Evolutionary conservation across 2,888 invertebrate genomes (phyloP), one percentile per base, ranked within the genome.

Genomic region (Dendrolimus pini): DNA sequence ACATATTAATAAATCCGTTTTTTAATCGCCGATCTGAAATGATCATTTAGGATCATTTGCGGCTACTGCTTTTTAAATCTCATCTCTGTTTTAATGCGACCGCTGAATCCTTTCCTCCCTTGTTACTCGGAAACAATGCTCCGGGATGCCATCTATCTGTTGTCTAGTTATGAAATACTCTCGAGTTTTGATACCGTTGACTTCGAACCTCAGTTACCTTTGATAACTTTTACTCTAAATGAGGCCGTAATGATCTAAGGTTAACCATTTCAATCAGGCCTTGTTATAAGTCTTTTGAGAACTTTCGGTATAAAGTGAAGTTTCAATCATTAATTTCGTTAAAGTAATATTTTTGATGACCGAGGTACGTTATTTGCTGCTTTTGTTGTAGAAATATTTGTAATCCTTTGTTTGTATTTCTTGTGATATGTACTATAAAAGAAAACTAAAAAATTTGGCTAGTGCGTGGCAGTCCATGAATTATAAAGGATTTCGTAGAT

Each of bases 1-100:
- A 30, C 30, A 30, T 30, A 30, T 30, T 30, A 30, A 30, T 30
- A 30, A 30, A 3, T 30, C 30, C 30, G 30, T 69, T 65, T 64
- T 67, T 57, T 55, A 13, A 60, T 65, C 78, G 85, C 81, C 65
- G 75, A 81, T 83, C 74, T 80, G 72, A 65, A 58, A 59, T 67
- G 69, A 78, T 75, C 83, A 82, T 85, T 85, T 81, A 83, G 74
- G 85, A 86, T 86, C 88, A 86, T 89, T 88, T 87, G 81, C 78
- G 81, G 76, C 73, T 76, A 78, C 75, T 77, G 80, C 79, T 78
- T 85, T 86, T 87, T 83, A 84, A 82, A 82, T 78, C 81, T 85
- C 85, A 85, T 85, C 83, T 83, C 83, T 81, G 47, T 83, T 82
- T 86, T 82, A 87, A 85, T 82, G 81, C 81, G 74, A 71, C 73